Conservation (phyloP, 2,113 vertebrate genomes). For the Scomber colias region DNA sequence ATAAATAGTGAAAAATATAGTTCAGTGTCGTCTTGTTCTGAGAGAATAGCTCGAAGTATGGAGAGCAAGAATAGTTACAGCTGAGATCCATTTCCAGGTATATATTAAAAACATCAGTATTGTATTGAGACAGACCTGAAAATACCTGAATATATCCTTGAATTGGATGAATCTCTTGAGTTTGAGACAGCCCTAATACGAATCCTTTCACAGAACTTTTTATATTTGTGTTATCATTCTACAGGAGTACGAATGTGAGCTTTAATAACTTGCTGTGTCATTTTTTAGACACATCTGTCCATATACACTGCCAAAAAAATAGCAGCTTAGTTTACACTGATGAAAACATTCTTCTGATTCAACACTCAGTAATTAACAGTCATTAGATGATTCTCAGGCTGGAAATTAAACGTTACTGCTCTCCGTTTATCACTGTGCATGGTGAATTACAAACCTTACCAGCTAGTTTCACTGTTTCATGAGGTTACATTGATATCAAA, state of each 20-base stretch:
- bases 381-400: slow-evolving; percentile 8
- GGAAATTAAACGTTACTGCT: background rate
- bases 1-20: no score
- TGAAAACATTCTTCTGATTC: slow-evolving; percentile 14
- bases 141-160: no score
- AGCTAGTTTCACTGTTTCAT: slow-evolving; percentile 3
- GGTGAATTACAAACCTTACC: background rate
- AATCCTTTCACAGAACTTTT: background rate
- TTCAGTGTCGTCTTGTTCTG: no score
- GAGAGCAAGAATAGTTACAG: no score
- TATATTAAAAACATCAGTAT: no score
- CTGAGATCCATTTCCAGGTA: no score
- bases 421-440: background rate
- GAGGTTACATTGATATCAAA: background rate
- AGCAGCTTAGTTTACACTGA: background rate
- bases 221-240: background rate
- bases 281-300: no score
- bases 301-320: background rate
- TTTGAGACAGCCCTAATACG: background rate
- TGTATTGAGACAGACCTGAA: no score
- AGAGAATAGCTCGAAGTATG: no score
- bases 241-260: background rate
- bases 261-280: no score
- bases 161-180: background rate
- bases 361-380: background rate